phyloP scores from a whole-genome alignment of 2,888 invertebrate genomes.

The Cerastis rubricosa region DNA sequence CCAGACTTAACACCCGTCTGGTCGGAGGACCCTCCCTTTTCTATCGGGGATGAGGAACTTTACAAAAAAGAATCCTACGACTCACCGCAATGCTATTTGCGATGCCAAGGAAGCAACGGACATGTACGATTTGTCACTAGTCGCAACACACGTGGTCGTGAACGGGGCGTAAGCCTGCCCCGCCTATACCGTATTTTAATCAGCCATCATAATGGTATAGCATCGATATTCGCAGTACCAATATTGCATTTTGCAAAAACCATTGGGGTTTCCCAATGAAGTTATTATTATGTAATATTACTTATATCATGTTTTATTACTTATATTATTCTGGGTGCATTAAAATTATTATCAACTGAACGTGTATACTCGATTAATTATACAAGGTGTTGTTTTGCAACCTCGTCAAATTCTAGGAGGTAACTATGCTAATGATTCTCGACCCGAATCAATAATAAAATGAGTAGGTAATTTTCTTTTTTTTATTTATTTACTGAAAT shows the following conservation, averaged over 20 bases:
- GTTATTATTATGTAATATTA: too few relatives aligned
- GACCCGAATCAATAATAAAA: too few relatives aligned
- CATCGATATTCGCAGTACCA: not conserved
- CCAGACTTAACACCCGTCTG: too few relatives aligned
- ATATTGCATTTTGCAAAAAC: not conserved
- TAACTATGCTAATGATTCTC: too few relatives aligned
- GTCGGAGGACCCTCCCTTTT: too few relatives aligned
- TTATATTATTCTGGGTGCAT: conserved; percentile 23
- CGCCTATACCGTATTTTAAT: not conserved
- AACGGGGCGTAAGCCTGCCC: not conserved
- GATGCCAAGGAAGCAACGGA: not conserved
- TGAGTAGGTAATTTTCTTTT: too few relatives aligned
- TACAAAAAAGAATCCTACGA: too few relatives aligned
- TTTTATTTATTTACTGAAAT: too few relatives aligned
- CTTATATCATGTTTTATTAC: too few relatives aligned
- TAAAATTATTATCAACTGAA: conserved; percentile 4
- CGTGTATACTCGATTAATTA: conserved; percentile 39
- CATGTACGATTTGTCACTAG: not conserved
- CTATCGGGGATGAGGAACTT: too few relatives aligned
- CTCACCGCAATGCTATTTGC: not conserved
- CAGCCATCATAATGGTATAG: not conserved
- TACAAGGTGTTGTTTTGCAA: too few relatives aligned
- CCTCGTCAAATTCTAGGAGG: too few relatives aligned
- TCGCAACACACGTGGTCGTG: not conserved
- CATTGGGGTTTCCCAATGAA: not conserved